phyloP scores from a whole-genome alignment of 2,888 invertebrate genomes.

The Eupithecia inturbata region DNA sequence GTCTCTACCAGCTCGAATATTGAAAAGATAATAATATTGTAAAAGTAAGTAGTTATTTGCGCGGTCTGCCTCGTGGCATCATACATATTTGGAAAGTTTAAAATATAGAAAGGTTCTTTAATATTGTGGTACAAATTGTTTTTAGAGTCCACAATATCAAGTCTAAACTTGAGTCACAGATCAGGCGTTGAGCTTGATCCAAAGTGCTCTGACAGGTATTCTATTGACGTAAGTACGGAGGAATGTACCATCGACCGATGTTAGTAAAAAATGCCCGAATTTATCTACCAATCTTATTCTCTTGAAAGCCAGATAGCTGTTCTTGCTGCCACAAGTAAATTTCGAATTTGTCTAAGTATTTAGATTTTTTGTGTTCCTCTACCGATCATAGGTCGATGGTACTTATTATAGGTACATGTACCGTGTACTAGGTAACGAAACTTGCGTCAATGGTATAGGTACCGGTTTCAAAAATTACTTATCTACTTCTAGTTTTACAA shows the following conservation, averaged over 20 bases:
- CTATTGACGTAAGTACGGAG: background rate
- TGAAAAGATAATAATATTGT: background rate
- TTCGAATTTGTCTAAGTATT: background rate
- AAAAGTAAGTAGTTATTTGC: background rate
- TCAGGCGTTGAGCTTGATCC: background rate
- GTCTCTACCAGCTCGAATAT: background rate
- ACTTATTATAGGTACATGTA: background rate
- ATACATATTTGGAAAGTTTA: background rate
- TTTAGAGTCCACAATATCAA: conserved; percentile 4
- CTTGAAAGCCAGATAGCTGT: background rate
- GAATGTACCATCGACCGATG: background rate
- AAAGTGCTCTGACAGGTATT: conserved; percentile 2
- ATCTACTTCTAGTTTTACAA: background rate
- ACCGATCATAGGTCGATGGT: background rate
- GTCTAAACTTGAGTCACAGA: background rate
- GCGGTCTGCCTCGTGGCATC: background rate
- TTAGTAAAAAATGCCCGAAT: background rate
- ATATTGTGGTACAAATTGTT: background rate
- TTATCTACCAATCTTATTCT: background rate
- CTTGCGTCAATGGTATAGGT: conserved; percentile 5
- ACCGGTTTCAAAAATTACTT: background rate
- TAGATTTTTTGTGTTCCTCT: background rate
- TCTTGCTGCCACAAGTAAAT: conserved; percentile 1
- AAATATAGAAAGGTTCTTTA: background rate
- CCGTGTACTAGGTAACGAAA: background rate